These are phyloP conservation scores for Athalia cordata DNA, from an alignment of 2,888 invertebrate genomes.

Conservation along the genomic window DNA sequence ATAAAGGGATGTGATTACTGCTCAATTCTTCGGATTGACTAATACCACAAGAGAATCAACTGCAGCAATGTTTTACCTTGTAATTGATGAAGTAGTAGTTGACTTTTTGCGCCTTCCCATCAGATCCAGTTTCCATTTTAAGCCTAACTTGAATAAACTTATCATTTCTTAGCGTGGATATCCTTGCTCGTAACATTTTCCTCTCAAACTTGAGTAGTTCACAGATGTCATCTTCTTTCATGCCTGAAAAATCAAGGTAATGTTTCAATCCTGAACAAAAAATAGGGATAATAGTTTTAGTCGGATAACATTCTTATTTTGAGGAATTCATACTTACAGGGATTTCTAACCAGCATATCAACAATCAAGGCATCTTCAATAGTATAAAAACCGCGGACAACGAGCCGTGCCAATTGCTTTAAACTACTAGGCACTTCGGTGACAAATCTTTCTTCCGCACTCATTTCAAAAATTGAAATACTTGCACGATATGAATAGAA, in stretches of 20 bases:
- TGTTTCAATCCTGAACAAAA: not conserved
- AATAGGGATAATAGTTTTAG: constrained; percentile 18
- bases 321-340: constrained; percentile 80
- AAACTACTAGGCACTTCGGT: constrained; percentile 96
- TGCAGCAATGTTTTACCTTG: constrained; percentile 76
- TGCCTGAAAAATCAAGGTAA: constrained; percentile 74
- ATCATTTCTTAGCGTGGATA: constrained; percentile 91
- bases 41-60: not conserved
- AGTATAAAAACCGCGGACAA: constrained; percentile 94
- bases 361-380: constrained; percentile 96
- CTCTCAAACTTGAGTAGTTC: constrained; percentile 95
- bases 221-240: constrained; percentile 93
- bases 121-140: constrained; percentile 95
- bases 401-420: constrained; percentile 92
- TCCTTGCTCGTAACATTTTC: constrained; percentile 92
- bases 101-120: constrained; percentile 96
- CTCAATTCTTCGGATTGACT: too few species aligned
- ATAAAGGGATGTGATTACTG: constrained; percentile 31
- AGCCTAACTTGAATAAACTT: constrained; percentile 94
- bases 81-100: constrained; percentile 99
- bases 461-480: constrained; percentile 64
- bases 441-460: constrained; percentile 85
- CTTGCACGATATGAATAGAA: not conserved
- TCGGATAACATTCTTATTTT: not conserved
- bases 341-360: constrained; percentile 96